Percentiles rank a stretch among this genome's conserved stretches.
These are phyloP conservation scores for Sebastes trivittatus DNA, from an alignment of 2,797 vertebrate species.

Conservation along the genomic window DNA sequence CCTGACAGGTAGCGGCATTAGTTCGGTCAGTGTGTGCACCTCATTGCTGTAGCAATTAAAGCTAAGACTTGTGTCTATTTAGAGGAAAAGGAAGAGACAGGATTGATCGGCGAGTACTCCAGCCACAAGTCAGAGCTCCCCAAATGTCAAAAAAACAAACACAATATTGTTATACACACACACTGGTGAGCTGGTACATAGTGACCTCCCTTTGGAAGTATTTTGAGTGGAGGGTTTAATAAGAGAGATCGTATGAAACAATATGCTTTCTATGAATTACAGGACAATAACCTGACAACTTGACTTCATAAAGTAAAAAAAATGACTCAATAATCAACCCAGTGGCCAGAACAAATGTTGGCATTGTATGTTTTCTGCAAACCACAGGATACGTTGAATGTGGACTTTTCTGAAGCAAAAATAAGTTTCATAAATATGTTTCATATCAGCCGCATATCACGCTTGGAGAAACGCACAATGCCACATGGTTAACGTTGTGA, in stretches of 20 bases:
- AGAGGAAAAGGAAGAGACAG: slow-evolving; percentile 50
- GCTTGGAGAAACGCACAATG: background rate
- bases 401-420: background rate
- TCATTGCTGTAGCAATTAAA: slow-evolving; percentile 59
- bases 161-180: slow-evolving; percentile 1
- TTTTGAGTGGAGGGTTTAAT: slow-evolving; percentile 15
- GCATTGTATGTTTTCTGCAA: background rate
- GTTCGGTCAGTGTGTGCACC: slow-evolving; percentile 14
- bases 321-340: too few species aligned
- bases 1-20: slow-evolving; percentile 25
- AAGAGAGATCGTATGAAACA: background rate
- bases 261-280: background rate
- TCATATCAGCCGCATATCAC: background rate
- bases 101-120: slow-evolving; percentile 52
- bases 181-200: background rate
- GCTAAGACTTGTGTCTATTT: slow-evolving; percentile 46
- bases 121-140: slow-evolving; percentile 28
- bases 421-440: background rate
- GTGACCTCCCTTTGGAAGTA: slow-evolving; percentile 14
- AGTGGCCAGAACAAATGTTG: background rate
- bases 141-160: slow-evolving; percentile 46
- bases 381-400: background rate
- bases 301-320: background rate
- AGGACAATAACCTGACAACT: background rate
- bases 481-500: background rate